Conservation (phyloP, 2,113 vertebrate genomes). For the Peromyscus californicus region DNA sequence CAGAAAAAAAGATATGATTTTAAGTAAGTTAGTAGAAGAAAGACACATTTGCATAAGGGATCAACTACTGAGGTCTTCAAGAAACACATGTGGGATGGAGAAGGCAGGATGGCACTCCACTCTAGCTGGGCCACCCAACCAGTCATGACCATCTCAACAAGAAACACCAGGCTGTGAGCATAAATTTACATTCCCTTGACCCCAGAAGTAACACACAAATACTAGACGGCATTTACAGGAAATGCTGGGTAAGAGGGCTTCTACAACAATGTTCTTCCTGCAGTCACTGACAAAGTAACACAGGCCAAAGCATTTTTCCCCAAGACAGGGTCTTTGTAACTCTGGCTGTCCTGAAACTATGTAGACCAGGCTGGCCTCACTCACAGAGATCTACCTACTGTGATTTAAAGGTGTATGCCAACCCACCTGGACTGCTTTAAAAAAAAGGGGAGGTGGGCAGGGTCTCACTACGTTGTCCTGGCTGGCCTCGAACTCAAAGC, state of each 20-base stretch:
- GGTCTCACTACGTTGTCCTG: not conserved
- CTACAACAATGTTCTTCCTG: not conserved
- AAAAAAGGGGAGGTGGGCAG: not conserved
- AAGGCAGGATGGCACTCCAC: not conserved
- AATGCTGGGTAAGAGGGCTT: not conserved
- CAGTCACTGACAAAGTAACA: not conserved
- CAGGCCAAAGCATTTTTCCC: not conserved
- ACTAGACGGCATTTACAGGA: not conserved
- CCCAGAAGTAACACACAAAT: not conserved
- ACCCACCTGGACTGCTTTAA: not conserved
- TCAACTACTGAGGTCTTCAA: not conserved
- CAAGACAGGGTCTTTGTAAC: not conserved
- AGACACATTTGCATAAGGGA: not conserved
- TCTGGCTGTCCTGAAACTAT: not conserved
- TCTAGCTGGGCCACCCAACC: not conserved
- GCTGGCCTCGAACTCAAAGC: not conserved
- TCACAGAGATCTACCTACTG: not conserved
- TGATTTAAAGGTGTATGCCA: not conserved
- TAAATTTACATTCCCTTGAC: not conserved
- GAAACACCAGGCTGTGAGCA: not conserved
- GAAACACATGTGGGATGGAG: not conserved
- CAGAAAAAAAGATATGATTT: not conserved
- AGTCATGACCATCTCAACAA: not conserved
- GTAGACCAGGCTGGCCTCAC: not conserved
- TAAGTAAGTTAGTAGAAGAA: not conserved